These are phyloP conservation scores for Ophion ventricosus DNA, from an alignment of 2,888 invertebrate genomes.

Conservation along the genomic window DNA sequence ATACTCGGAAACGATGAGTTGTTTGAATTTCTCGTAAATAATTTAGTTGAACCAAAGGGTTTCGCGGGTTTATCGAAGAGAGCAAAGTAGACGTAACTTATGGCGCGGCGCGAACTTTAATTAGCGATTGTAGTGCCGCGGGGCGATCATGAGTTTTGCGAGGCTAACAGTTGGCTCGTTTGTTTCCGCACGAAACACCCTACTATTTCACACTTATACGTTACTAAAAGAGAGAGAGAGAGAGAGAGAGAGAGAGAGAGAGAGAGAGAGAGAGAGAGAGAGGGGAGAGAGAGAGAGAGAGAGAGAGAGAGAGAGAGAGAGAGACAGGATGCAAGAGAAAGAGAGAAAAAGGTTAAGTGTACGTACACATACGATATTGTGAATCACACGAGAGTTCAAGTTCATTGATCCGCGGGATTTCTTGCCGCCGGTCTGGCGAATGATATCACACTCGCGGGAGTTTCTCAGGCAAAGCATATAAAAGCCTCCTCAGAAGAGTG, in stretches of 20 bases:
- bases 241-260: too few species aligned
- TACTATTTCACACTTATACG: conserved; percentile 35
- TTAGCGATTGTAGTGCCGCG: conserved; percentile 26
- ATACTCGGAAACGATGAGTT: conserved; percentile 40
- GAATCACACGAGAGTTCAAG: conserved; percentile 67
- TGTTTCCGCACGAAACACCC: conserved; percentile 57
- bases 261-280: too few species aligned
- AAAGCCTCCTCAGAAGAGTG: conserved; percentile 56
- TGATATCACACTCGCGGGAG: conserved; percentile 60
- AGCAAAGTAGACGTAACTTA: conserved; percentile 32
- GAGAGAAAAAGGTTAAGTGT: not conserved
- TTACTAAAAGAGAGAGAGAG: not conserved
- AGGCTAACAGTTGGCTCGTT: conserved; percentile 30
- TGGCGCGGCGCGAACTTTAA: conserved; percentile 41
- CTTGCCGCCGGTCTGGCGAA: conserved; percentile 51
- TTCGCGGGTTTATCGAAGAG: conserved; percentile 35
- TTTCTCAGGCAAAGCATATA: conserved; percentile 72
- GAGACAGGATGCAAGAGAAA: not conserved
- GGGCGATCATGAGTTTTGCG: conserved; percentile 20
- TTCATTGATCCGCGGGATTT: conserved; percentile 65
- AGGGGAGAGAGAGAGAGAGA: not conserved
- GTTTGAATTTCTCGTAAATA: conserved; percentile 20
- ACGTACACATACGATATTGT: conserved; percentile 29
- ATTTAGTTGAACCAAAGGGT: not conserved
- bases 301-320: not conserved